phyloP scores from a whole-genome alignment of 1,140 invertebrate species.

The Achatina immaculata region DNA sequence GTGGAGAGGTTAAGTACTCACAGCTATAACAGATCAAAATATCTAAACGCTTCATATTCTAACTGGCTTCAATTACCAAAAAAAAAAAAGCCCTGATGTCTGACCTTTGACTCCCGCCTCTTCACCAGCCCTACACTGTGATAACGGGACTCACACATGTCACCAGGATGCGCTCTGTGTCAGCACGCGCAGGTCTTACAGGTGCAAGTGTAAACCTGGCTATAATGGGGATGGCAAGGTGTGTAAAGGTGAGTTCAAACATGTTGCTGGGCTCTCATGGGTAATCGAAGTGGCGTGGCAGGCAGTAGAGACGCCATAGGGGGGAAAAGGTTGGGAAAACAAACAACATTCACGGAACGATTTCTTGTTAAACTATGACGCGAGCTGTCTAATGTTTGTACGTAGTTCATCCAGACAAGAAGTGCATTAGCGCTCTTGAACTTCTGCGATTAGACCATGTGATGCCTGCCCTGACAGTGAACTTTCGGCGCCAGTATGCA shows the following conservation, averaged over 20 bases:
- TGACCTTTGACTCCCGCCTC: slow-evolving; percentile 3
- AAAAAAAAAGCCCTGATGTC: background rate
- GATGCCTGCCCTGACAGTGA: too few relatives aligned
- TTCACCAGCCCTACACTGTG: slow-evolving; percentile 56
- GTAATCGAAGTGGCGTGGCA: background rate
- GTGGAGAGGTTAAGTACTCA: background rate
- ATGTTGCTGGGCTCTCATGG: background rate
- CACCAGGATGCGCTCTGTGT: slow-evolving; percentile 63
- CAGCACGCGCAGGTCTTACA: slow-evolving; percentile 56
- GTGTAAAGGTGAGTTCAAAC: slow-evolving; percentile 73
- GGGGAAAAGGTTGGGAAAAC: background rate
- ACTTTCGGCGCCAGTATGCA: too few relatives aligned
- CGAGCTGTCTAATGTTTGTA: background rate
- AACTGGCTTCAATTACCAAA: background rate
- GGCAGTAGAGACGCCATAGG: background rate
- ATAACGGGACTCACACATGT: slow-evolving; percentile 58
- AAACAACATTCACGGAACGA: background rate
- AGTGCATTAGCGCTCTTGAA: too few relatives aligned
- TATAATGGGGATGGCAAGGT: slow-evolving; percentile 79
- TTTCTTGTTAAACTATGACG: background rate
- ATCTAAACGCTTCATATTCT: background rate
- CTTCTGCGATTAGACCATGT: too few relatives aligned
- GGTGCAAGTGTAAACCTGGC: slow-evolving; percentile 67
- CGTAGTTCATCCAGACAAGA: background rate
- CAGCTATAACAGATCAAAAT: background rate